Base-by-base conservation (phyloP, 2,888 invertebrate genomes). In the Drosophila formosana region DNA sequence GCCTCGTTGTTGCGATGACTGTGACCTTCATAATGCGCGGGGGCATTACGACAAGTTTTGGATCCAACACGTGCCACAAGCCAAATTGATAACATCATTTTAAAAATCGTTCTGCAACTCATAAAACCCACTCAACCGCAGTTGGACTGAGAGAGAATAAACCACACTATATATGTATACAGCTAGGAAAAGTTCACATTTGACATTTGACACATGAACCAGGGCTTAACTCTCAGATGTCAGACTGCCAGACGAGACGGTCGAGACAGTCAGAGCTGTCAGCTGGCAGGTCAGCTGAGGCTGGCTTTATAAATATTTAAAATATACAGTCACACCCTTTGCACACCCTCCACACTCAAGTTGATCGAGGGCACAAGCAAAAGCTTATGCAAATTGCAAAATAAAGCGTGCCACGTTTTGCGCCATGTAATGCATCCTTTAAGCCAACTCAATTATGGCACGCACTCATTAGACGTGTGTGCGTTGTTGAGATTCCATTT, bases 151-250 rank as follows among this genome's bases (percentile, higher is more conserved):
- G 28, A 13, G 25, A 50, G 26, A 18, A 32, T 3, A 7, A n/a
- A 7, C 13, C 30, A 30, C 30, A 37, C 18, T 18, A 18, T 18
- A 18, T 18, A 18, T 18, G 18, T 18, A 13, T 52, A 37, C 41
- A 55, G 46, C 26, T 67, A 64, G 45, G 66, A 63, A 67, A 73
- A 67, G 66, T 65, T 72, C 52, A 43, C 64, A 58, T 67, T 80
- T 80, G 82, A 82, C 82, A 78, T 75, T 83, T 83, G 67, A 72
- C 78, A 66, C 77, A 58, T 75, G 78, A 57, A 56, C 46, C 67
- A 7, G 47, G 25, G 37, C 25, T 43, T 28, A 52, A 62, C 47
- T 71, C 45, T 30, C 53, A 34, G 32, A 41, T 71, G 30, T 30
- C 53, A 39, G 39, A 34, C 18, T 25, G 34, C 11, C 28, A 28